Evolutionary conservation across 2,888 invertebrate genomes (phyloP), one percentile per base, ranked within the genome.

Genomic region (Heliconius charithonia): DNA sequence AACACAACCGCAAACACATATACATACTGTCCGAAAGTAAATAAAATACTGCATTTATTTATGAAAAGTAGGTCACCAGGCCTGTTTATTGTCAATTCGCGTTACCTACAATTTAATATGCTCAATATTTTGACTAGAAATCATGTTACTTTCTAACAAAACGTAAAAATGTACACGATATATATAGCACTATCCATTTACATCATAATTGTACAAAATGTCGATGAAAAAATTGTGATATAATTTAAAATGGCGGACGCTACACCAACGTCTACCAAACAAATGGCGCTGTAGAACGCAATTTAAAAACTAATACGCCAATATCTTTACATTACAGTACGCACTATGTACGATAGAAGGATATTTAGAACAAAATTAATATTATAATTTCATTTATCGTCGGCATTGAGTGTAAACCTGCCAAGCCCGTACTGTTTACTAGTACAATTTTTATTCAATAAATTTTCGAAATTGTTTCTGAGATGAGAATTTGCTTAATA

Each of bases 81-180:
- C 93, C 93, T 85, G 91, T 91, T 95, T 95, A 95, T 95, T 95
- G 95, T 95, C 95, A 95, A 93, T 90, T 89, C 91, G 91, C 92
- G 89, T 90, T 92, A 93, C 92, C 92, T 94, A 94, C 93, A 91
- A 89, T 91, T 92, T 91, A 92, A 93, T 94, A 93, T 93, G 94
- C 91, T 95, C 93, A 93, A 94, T 94, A 93, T 92, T 94, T 94
- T 95, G 95, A 95, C 95, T 95, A 95, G 95, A 95, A 95, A 94
- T 93, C 94, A 93, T 94, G 92, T 93, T 93, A 93, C 88, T 91
- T 89, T 92, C 92, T 93, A 94, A 93, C 90, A 93, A 93, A 93
- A 93, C 92, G 91, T 91, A 92, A 85, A 90, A 90, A 92, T 94
- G 91, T 94, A 94, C 94, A 94, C 86, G 87, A 88, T 91, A 92